A percentile compares a stretch with the other conserved stretches of the same genome.
phyloP scores from a whole-genome alignment of 2,113 vertebrate genomes.

The Forbesichthys papilliferus region DNA sequence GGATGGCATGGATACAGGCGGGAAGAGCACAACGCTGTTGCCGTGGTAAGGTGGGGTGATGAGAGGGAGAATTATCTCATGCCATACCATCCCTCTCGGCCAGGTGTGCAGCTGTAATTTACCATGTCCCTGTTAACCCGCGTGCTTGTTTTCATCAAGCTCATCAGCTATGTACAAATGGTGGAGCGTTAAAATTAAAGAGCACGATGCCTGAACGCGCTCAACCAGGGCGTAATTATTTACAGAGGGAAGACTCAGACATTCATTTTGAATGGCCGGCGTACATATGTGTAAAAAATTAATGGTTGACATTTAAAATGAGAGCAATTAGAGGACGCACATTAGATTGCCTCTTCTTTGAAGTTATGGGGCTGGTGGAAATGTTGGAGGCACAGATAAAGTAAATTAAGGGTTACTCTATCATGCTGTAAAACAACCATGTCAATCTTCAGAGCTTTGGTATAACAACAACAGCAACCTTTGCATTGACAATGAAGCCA shows the following conservation, averaged over 20 bases:
- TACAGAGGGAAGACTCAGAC: slow-evolving; percentile 22
- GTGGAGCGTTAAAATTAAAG: slow-evolving; percentile 49
- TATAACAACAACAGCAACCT: too few relatives aligned
- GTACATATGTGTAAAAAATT: slow-evolving; percentile 16
- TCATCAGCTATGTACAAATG: slow-evolving; percentile 58
- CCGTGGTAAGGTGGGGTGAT: background rate
- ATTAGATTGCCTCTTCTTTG: background rate
- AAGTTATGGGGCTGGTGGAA: background rate
- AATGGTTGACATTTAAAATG: slow-evolving; percentile 24
- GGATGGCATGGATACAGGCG: background rate
- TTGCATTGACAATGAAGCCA: too few relatives aligned
- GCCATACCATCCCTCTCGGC: slow-evolving; percentile 56
- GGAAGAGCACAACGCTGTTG: background rate
- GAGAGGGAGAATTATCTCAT: slow-evolving; percentile 39
- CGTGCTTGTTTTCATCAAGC: slow-evolving; percentile 65
- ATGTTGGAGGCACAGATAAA: background rate
- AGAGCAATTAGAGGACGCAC: background rate
- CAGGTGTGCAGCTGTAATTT: slow-evolving; percentile 67
- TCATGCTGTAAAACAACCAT: too few relatives aligned
- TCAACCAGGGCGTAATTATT: slow-evolving; percentile 46
- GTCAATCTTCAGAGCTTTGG: too few relatives aligned
- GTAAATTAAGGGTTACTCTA: too few relatives aligned
- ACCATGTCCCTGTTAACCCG: slow-evolving; percentile 61
- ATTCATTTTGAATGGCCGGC: slow-evolving; percentile 19
- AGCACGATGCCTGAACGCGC: slow-evolving; percentile 46